phyloP scores from a whole-genome alignment of 2,797 vertebrate species.

The Todus mexicanus region DNA sequence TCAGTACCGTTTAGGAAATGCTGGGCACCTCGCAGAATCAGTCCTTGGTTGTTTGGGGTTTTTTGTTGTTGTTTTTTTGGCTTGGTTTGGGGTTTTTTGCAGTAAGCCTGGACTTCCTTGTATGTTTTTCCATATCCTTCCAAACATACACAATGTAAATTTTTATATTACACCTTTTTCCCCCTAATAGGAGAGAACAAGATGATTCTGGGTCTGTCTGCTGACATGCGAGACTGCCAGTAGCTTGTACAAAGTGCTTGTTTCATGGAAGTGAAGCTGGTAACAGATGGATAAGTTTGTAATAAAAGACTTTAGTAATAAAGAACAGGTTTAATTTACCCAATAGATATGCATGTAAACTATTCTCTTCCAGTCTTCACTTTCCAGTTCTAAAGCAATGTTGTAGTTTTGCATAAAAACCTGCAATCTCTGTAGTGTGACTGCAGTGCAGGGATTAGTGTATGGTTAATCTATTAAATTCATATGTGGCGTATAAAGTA shows the following conservation, averaged over 20 bases:
- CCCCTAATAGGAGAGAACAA: background rate
- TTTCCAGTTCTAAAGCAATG: background rate
- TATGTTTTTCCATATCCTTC: background rate
- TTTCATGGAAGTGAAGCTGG: background rate
- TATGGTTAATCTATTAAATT: background rate
- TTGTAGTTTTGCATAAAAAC: background rate
- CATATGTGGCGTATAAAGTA: background rate
- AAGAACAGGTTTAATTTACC: background rate
- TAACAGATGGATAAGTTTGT: slow-evolving; percentile 13
- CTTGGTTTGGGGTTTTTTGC: background rate
- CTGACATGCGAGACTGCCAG: background rate
- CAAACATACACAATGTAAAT: background rate
- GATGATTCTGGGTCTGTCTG: background rate
- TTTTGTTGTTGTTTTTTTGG: accelerated
- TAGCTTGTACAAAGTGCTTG: background rate
- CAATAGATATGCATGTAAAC: background rate
- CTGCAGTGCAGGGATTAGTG: background rate
- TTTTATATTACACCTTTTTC: background rate
- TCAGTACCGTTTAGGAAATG: background rate
- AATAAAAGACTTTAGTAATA: background rate
- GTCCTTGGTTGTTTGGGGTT: too few relatives aligned
- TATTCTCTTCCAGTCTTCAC: background rate
- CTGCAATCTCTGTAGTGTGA: background rate
- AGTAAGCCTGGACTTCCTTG: background rate
- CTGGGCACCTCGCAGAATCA: background rate